phyloP scores from a whole-genome alignment of 2,797 vertebrate genomes.

The Typhlichthys subterraneus region DNA sequence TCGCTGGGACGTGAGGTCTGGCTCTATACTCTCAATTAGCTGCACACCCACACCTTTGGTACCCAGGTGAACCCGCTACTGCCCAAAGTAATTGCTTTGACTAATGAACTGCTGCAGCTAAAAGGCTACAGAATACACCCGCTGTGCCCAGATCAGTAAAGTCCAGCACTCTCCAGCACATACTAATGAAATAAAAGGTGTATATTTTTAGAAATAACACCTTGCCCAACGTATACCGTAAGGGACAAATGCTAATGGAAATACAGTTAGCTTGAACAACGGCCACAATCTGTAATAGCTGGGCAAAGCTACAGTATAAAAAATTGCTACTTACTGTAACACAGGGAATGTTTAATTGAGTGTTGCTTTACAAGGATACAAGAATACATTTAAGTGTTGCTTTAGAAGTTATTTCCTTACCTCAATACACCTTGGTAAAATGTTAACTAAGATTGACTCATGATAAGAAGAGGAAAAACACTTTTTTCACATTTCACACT shows the following conservation, averaged over 20 bases:
- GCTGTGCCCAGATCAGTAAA: conserved; percentile 65
- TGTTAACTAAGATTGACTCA: no score
- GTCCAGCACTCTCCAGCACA: conserved; percentile 32
- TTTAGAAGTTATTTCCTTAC: no score
- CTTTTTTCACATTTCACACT: no score
- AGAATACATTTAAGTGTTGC: no score
- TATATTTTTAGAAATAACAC: conserved; percentile 29
- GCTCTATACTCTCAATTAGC: conserved; percentile 52
- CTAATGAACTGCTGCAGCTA: conserved; percentile 70
- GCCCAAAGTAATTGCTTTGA: conserved; percentile 69
- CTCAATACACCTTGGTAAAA: no score
- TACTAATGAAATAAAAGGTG: conserved; percentile 53
- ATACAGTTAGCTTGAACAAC: conserved; percentile 32
- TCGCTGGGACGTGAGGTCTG: conserved; percentile 28
- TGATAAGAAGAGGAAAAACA: no score
- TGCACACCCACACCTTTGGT: conserved; percentile 39
- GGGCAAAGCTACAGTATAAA: no score
- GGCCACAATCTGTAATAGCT: conserved; percentile 14
- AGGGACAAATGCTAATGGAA: conserved; percentile 43
- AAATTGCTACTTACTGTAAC: no score
- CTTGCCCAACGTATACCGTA: conserved; percentile 36
- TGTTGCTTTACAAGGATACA: no score
- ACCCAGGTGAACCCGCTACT: conserved; percentile 58
- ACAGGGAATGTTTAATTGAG: no score
- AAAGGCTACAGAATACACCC: conserved; percentile 46